Base-by-base conservation (phyloP, 2,888 invertebrate species). In the Lampropteryx suffumata region DNA sequence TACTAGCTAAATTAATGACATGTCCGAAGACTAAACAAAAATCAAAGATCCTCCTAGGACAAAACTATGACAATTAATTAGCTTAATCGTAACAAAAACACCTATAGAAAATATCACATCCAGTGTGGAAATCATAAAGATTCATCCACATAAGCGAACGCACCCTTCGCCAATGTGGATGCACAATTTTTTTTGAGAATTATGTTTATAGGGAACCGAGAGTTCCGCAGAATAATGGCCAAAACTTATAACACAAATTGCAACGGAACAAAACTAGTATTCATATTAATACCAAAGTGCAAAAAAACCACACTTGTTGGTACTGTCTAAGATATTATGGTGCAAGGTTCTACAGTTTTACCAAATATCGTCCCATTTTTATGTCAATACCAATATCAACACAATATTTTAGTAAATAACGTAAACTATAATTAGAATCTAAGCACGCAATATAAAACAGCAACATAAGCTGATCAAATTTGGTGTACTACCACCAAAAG, bases 61-160 rank as follows among this genome's bases (percentile, higher is more conserved):
- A 45, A 49, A 58, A 60, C 60, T 55, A 59, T 61, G 52, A 62
- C 45, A 56, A 61, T 56, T 43, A 49, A 61, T 57, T 47, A 59
- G 52, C 30, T 52, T 46, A 40, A 51, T 44, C 5, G 40, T 34
- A 44, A 50, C 46, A 47, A 39, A 32, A 33, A 28, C 50, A 60
- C 41, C 51, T 50, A 62, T 56, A 57, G 40, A 60, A 64, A 63
- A 68, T 69, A 72, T 71, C 67, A 69, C 71, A 69, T 61, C 28
- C 61, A 62, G 50, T 49, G 55, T 61, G 42, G 40, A 45, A 53
- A 50, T 43, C 27, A 39, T 21, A 11, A 17, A 17, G 17, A 4
- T 17, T 2, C 17, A n/a, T n/a, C n/a, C n/a, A n/a, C n/a, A n/a
- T n/a, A n/a, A n/a, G n/a, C n/a, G n/a, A n/a, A n/a, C 17, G 17